A percentile compares a stretch with the other conserved stretches of the same genome.
Conservation (phyloP, 2,888 invertebrate genomes). For the Dione vanillae region DNA sequence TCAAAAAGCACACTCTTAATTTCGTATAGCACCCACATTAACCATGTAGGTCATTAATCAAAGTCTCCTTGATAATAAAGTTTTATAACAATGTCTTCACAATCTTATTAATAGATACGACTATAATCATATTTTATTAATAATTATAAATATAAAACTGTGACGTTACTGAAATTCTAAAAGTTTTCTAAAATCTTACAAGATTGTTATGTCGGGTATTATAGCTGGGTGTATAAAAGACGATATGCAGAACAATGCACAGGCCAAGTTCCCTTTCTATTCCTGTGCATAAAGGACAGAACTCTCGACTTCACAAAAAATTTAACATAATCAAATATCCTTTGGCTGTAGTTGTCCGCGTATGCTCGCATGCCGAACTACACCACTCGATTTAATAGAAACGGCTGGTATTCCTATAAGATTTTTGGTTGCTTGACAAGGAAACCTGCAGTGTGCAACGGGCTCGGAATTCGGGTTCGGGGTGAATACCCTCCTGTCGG, state of each 20-base stretch:
- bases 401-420: slow-evolving; percentile 62
- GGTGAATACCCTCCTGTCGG: slow-evolving; percentile 83
- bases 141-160: neutral
- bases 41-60: neutral
- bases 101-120: too few relatives aligned
- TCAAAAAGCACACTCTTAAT: too few relatives aligned
- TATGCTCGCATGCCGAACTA: slow-evolving; percentile 63
- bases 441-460: slow-evolving; percentile 72
- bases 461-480: slow-evolving; percentile 81
- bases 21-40: neutral
- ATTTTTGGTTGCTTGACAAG: slow-evolving; percentile 56
- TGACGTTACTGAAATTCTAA: neutral
- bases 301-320: slow-evolving; percentile 76
- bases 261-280: slow-evolving; percentile 39
- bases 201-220: neutral
- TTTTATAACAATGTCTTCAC: neutral
- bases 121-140: too few relatives aligned
- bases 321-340: slow-evolving; percentile 74
- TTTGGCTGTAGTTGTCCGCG: slow-evolving; percentile 71
- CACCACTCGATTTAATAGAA: slow-evolving; percentile 58
- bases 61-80: too few relatives aligned
- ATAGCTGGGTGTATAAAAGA: neutral
- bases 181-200: too few relatives aligned
- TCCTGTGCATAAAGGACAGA: slow-evolving; percentile 55
- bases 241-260: slow-evolving; percentile 28